A percentile compares a stretch with the other conserved stretches of the same genome.
Conservation (phyloP, 2,888 invertebrate species). For the Brachycybe producta region DNA sequence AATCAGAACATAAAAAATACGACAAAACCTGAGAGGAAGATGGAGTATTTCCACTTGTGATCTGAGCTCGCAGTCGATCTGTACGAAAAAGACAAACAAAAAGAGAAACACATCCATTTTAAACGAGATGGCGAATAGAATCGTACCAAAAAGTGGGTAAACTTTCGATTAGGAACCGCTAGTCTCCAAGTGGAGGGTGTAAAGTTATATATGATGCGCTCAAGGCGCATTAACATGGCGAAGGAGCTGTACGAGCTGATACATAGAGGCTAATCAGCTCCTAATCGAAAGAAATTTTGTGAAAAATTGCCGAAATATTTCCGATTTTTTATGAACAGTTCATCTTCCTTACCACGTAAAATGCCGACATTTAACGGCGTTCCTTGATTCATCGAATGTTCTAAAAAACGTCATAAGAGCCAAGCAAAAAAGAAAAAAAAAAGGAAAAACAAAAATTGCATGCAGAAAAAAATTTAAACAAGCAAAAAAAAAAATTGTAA, state of each 20-base stretch:
- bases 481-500: not conserved
- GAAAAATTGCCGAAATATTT: no score
- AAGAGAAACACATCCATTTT: not conserved
- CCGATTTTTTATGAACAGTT: no score
- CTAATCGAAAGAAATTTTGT: no score
- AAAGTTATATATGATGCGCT: not conserved
- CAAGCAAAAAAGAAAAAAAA: not conserved
- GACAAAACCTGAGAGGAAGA: constrained; percentile 4
- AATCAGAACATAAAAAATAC: not conserved
- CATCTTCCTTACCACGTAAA: constrained; percentile 56
- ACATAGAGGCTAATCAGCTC: no score
- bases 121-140: no score
- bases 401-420: constrained; percentile 26
- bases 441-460: not conserved
- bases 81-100: constrained; percentile 29
- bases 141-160: no score
- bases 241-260: no score
- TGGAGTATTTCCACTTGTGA: constrained; percentile 34
- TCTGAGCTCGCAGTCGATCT: constrained; percentile 46
- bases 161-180: no score
- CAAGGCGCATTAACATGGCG: no score
- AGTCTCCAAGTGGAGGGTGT: no score
- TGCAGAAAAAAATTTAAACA: not conserved
- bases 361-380: constrained; percentile 73
- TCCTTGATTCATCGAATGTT: constrained; percentile 66